Evolutionary conservation across 2,888 invertebrate genomes (phyloP).

Genomic region (Acanthosepion lycidas): DNA sequence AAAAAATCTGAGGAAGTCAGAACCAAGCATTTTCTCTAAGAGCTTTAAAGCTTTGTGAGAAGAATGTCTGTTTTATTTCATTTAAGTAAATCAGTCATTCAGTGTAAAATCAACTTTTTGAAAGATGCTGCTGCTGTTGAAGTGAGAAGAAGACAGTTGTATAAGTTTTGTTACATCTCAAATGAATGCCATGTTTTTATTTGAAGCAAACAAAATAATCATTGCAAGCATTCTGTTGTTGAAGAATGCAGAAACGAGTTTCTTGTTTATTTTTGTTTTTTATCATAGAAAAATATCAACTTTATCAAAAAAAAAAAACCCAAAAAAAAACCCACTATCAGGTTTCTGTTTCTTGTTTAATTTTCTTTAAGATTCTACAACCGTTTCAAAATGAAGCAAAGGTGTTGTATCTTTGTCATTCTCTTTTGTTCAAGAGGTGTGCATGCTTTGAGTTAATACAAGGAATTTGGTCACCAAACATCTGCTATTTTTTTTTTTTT

Average conservation of each 20-base stretch:
- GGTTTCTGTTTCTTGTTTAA: neutral
- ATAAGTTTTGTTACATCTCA: slow-evolving; percentile 13
- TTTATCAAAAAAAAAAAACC: slow-evolving; percentile 17
- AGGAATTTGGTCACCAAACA: neutral
- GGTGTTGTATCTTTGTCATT: neutral
- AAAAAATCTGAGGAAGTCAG: neutral
- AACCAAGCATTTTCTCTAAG: neutral
- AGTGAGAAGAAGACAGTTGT: neutral
- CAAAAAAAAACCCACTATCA: neutral
- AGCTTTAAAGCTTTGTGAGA: neutral
- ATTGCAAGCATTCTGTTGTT: slow-evolving; percentile 20
- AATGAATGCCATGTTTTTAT: neutral
- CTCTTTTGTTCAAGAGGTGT: neutral
- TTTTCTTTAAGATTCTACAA: neutral
- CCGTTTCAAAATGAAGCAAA: neutral
- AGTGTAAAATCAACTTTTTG: neutral
- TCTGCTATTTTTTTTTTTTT: neutral
- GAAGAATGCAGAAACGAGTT: slow-evolving; percentile 15
- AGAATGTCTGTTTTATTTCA: neutral
- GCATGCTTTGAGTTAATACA: neutral
- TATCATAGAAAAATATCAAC: slow-evolving; percentile 33
- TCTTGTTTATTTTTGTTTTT: slow-evolving; percentile 33
- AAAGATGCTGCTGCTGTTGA: neutral
- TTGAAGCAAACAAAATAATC: slow-evolving; percentile 20
- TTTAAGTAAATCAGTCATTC: neutral